Conservation (phyloP, 2,113 vertebrate species). For the Takifugu flavidus region DNA sequence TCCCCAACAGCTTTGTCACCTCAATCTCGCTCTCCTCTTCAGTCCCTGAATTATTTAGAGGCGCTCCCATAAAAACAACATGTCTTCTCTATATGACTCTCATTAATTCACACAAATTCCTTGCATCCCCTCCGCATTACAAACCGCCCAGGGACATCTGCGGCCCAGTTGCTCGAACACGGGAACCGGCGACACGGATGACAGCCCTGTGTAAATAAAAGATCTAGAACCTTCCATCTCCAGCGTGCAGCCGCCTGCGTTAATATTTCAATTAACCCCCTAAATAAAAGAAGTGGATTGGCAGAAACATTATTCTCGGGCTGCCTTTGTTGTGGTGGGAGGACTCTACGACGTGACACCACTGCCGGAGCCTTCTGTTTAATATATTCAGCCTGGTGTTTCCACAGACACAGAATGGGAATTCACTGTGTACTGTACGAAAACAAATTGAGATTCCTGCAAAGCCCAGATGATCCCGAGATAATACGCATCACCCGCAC, state of each 20-base stretch:
- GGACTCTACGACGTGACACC: neutral
- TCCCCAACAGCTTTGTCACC: neutral
- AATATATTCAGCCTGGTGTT: no score
- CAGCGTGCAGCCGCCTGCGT: slow-evolving; percentile 47
- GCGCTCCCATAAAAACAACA: neutral
- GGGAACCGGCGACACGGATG: no score
- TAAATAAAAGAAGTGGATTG: slow-evolving; percentile 69
- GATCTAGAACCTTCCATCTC: slow-evolving; percentile 18
- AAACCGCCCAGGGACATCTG: slow-evolving; percentile 1
- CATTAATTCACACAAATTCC: slow-evolving; percentile 1
- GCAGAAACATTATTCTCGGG: slow-evolving; percentile 50
- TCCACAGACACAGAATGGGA: neutral
- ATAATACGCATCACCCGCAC: no score
- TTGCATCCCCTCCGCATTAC: neutral
- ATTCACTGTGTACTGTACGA: neutral
- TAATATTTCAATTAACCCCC: slow-evolving; percentile 75
- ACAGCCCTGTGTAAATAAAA: no score
- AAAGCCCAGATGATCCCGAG: no score
- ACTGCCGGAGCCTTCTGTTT: no score
- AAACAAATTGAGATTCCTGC: neutral
- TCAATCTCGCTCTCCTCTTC: neutral
- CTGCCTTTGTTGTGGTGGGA: slow-evolving; percentile 19
- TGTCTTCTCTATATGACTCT: neutral
- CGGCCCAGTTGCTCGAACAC: neutral
- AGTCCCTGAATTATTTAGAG: slow-evolving; percentile 11